Percentiles rank a stretch among this genome's conserved stretches.
Evolutionary conservation across 2,113 vertebrate genomes (phyloP).

Genomic region (Dermatemys mawii): DNA sequence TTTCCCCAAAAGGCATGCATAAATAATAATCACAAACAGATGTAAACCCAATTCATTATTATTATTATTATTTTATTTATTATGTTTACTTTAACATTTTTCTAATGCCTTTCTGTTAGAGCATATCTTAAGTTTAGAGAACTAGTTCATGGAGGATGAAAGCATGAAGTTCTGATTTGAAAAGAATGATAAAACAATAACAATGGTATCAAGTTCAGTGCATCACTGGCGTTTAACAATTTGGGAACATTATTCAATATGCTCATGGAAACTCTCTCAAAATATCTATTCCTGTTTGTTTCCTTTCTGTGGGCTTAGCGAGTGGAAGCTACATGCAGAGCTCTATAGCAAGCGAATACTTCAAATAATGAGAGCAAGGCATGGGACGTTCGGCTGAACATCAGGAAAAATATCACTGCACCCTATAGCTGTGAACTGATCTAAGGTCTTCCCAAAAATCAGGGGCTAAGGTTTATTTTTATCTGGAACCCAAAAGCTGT

Average conservation of each 20-base stretch:
- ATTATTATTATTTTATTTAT: background rate
- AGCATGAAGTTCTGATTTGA: constrained; percentile 43
- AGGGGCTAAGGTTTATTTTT: background rate
- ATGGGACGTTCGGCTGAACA: background rate
- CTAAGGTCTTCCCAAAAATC: constrained; percentile 1
- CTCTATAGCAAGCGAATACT: constrained; percentile 57
- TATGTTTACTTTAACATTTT: constrained; percentile 25
- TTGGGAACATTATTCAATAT: constrained; percentile 55
- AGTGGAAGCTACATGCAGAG: constrained; percentile 15
- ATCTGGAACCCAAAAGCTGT: background rate
- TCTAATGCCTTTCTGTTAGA: constrained; percentile 16
- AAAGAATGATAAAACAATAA: constrained; percentile 40
- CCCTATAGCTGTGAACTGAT: constrained; percentile 7
- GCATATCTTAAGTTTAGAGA: background rate
- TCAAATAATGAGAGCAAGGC: constrained; percentile 40
- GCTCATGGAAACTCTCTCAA: background rate
- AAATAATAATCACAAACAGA: constrained; percentile 27
- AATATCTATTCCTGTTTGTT: constrained; percentile 47
- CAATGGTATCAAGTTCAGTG: constrained; percentile 1
- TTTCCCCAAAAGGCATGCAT: constrained; percentile 24
- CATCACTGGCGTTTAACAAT: constrained; percentile 33
- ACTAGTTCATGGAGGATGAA: constrained; percentile 25
- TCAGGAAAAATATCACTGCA: constrained; percentile 38
- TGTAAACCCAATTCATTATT: background rate
- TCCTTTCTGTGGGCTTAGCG: constrained; percentile 57